Conservation (phyloP, 2,888 invertebrate genomes). For the Rutpela maculata region DNA sequence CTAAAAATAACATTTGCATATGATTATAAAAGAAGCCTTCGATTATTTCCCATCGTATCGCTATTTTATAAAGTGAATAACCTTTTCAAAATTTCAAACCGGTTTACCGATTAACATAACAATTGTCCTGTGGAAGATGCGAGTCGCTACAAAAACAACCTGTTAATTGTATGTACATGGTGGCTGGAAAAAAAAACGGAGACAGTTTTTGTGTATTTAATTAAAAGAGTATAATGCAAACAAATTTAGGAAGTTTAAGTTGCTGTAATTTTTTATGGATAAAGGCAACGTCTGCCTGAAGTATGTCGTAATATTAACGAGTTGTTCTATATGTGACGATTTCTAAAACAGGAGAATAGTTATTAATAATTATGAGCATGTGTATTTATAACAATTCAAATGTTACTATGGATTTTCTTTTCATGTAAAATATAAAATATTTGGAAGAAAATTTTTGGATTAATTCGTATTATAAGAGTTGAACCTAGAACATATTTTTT, state of each 20-base stretch:
- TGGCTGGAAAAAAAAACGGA: conserved; percentile 41
- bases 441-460: too few species aligned
- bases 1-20: conserved; percentile 66
- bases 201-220: conserved; percentile 19
- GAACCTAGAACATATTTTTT: too few species aligned
- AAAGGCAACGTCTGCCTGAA: not conserved
- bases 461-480: too few species aligned
- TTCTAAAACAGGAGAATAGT: too few species aligned
- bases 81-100: conserved; percentile 73
- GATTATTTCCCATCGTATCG: conserved; percentile 64
- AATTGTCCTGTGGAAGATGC: conserved; percentile 70
- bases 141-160: conserved; percentile 70
- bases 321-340: too few species aligned
- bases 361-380: too few species aligned
- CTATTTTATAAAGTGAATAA: conserved; percentile 72
- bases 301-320: not conserved
- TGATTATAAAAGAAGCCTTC: conserved; percentile 59
- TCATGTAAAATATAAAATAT: too few species aligned
- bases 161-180: conserved; percentile 70
- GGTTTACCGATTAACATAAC: conserved; percentile 73
- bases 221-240: not conserved
- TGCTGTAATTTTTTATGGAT: not conserved
- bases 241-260: not conserved
- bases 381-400: too few species aligned
- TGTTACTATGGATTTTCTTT: too few species aligned